Conservation (phyloP, 2,888 invertebrate species). For the Steromphala cineraria region DNA sequence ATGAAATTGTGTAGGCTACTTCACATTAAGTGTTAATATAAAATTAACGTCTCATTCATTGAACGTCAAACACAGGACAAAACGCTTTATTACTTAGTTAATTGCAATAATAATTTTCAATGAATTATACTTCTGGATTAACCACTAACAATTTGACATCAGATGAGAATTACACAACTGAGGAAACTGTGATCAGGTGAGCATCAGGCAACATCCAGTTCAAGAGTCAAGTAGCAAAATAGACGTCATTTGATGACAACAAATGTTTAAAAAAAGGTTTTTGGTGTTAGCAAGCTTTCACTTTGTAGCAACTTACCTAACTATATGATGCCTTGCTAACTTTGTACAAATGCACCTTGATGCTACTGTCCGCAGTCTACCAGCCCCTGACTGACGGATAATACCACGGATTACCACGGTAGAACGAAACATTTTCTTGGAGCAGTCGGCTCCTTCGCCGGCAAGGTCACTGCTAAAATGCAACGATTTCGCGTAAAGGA, state of each 20-base stretch:
- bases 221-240: too few species aligned
- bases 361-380: conserved; percentile 33
- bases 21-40: too few species aligned
- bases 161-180: too few species aligned
- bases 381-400: conserved; percentile 39
- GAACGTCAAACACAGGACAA: too few species aligned
- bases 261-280: not conserved
- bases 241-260: conserved; percentile 10
- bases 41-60: too few species aligned
- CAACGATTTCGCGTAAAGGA: not conserved
- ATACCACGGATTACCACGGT: conserved; percentile 39
- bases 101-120: not conserved
- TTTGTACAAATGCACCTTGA: conserved; percentile 39
- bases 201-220: too few species aligned
- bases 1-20: too few species aligned
- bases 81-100: not conserved
- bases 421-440: conserved; percentile 46
- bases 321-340: conserved; percentile 22
- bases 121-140: too few species aligned
- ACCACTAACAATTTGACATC: too few species aligned
- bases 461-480: conserved; percentile 40
- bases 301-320: conserved; percentile 17
- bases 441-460: conserved; percentile 41
- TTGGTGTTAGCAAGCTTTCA: not conserved
- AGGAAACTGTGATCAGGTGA: too few species aligned